phyloP scores from a whole-genome alignment of 2,888 invertebrate genomes.

The Callyntrura sp. region DNA sequence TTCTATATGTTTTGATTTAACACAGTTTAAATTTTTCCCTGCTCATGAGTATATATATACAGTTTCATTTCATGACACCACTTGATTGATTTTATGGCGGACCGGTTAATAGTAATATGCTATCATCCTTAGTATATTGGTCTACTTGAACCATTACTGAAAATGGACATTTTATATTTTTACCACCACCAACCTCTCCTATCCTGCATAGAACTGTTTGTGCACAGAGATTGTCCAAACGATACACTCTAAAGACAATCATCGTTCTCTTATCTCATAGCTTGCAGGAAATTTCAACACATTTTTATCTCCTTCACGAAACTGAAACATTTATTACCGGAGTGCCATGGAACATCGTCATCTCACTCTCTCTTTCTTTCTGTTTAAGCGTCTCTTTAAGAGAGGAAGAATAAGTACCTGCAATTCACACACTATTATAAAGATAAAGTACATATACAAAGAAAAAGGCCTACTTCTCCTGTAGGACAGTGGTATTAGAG shows the following conservation, averaged over 20 bases:
- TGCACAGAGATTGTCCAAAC: not conserved
- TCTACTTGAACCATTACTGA: too few species aligned
- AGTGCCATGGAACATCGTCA: constrained; percentile 3
- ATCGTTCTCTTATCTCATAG: constrained; percentile 1
- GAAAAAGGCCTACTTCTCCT: not conserved
- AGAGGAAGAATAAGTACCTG: not conserved
- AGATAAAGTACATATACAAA: not conserved
- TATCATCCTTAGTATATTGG: too few species aligned
- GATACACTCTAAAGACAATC: constrained; percentile 2
- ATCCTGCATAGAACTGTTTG: too few species aligned
- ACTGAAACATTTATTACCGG: not conserved
- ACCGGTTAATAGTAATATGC: too few species aligned
- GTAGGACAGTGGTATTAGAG: constrained; percentile 60
- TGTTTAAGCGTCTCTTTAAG: not conserved
- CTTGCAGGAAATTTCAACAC: not conserved
- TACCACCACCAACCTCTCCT: too few species aligned
- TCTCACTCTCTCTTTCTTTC: not conserved
- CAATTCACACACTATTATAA: not conserved
- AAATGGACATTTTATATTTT: too few species aligned
- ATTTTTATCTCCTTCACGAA: not conserved
- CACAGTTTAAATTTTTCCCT: too few species aligned
- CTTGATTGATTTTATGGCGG: too few species aligned
- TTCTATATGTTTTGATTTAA: too few species aligned
- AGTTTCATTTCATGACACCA: too few species aligned
- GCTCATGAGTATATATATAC: too few species aligned